These are phyloP conservation scores for Oryzias sinensis DNA, from an alignment of 2,797 vertebrate species.

Conservation along the genomic window DNA sequence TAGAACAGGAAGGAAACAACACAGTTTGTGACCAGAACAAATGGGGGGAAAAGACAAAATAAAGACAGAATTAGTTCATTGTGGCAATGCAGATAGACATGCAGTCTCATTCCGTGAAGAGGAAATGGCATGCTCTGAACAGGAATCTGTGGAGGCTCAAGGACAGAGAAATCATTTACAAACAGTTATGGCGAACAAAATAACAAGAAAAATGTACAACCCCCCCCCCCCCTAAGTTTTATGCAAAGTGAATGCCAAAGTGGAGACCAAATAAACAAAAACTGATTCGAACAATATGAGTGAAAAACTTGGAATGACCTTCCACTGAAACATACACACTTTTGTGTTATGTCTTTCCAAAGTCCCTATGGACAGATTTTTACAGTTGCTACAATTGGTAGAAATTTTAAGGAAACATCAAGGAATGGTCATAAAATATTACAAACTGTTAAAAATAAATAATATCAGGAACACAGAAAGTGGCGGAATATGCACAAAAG, in stretches of 20 bases:
- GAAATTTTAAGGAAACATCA: too few relatives aligned
- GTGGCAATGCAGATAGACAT: conserved; percentile 87
- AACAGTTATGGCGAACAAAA: conserved; percentile 27
- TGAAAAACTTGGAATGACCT: too few relatives aligned
- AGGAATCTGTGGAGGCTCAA: conserved; percentile 79
- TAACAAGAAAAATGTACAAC: conserved; percentile 26
- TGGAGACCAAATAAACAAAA: conserved; percentile 4
- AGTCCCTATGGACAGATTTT: too few relatives aligned
- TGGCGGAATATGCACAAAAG: too few relatives aligned
- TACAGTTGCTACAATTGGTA: too few relatives aligned
- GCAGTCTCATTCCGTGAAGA: conserved; percentile 85
- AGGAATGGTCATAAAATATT: too few relatives aligned
- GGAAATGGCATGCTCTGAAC: conserved; percentile 85
- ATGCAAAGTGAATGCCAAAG: conserved; percentile 8
- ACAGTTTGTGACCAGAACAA: conserved; percentile 82
- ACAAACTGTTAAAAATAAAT: too few relatives aligned
- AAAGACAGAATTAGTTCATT: conserved; percentile 98
- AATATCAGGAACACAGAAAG: too few relatives aligned
- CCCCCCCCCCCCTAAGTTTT: background rate
- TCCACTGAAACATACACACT: too few relatives aligned
- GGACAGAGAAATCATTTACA: conserved; percentile 42
- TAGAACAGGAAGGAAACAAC: conserved; percentile 83
- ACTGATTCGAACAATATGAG: too few relatives aligned
- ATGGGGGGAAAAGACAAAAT: conserved; percentile 87
- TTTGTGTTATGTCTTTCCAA: too few relatives aligned